Conservation (phyloP, 2,113 vertebrate genomes). For the Passer montanus region DNA sequence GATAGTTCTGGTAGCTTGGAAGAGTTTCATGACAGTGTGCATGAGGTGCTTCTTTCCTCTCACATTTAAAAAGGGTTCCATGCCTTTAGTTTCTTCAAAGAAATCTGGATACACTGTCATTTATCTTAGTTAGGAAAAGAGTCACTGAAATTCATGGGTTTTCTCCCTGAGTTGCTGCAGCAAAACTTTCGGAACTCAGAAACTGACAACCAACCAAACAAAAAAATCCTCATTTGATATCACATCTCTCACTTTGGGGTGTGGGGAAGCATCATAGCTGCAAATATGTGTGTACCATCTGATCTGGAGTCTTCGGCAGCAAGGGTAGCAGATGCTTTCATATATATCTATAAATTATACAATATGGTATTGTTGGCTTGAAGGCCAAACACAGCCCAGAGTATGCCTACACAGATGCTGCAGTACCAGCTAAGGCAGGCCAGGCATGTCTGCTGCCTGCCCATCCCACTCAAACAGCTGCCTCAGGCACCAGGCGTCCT, state of each 20-base stretch:
- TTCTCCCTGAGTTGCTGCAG: neutral
- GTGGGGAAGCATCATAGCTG: neutral
- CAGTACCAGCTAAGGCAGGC: neutral
- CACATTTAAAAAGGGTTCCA: accelerated
- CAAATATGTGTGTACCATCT: neutral
- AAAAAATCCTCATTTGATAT: neutral
- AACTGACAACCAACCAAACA: neutral
- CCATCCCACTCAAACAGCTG: neutral
- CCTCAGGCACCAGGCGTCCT: neutral
- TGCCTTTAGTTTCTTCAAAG: neutral
- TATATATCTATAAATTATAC: neutral
- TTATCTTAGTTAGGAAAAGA: neutral
- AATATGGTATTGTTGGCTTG: neutral
- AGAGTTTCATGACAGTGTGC: neutral
- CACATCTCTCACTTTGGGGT: neutral
- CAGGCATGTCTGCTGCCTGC: neutral
- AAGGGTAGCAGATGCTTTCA: neutral
- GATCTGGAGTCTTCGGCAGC: neutral
- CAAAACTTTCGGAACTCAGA: neutral
- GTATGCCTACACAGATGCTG: neutral
- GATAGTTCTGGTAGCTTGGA: neutral
- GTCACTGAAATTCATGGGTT: neutral
- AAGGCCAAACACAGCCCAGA: neutral
- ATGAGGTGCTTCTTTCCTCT: neutral
- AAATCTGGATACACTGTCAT: neutral